A percentile compares a stretch with the other conserved stretches of the same genome.
Evolutionary conservation across 2,888 invertebrate species (phyloP).

Genomic region (Sepioteuthis lessoniana): DNA sequence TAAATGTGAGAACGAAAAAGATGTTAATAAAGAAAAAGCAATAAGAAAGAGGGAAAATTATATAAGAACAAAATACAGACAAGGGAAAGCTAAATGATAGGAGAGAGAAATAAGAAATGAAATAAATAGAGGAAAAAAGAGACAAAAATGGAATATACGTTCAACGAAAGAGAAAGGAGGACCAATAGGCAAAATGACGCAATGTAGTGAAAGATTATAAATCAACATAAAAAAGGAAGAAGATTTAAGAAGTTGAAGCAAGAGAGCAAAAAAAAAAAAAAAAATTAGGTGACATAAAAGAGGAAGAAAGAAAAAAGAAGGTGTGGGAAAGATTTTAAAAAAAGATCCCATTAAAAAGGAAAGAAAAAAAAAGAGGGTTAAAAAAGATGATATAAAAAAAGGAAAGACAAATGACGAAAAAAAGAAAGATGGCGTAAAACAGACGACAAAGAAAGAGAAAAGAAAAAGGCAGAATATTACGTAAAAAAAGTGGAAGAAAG

Average conservation of each 20-base stretch:
- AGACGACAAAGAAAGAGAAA: neutral
- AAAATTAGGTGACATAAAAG: neutral
- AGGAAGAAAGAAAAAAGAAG: neutral
- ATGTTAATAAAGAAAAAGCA: too few species aligned
- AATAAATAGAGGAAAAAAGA: too few species aligned
- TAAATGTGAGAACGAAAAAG: too few species aligned
- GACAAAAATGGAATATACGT: too few species aligned
- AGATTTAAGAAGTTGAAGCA: neutral
- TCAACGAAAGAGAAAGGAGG: too few species aligned
- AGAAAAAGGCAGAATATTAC: too few species aligned
- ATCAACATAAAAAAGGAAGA: neutral
- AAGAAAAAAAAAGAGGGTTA: neutral
- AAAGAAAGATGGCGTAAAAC: neutral
- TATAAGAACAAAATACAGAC: too few species aligned
- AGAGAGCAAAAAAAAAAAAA: neutral
- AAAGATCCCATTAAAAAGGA: fast-evolving
- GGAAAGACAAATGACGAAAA: neutral
- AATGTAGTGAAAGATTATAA: too few species aligned
- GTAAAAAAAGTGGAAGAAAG: neutral
- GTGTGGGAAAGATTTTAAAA: fast-evolving
- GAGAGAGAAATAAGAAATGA: too few species aligned
- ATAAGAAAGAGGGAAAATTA: too few species aligned
- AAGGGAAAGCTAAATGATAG: too few species aligned
- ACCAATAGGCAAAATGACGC: too few species aligned
- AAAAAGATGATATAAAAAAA: neutral